phyloP scores from a whole-genome alignment of 2,113 vertebrate species.

The Neotragus moschatus region DNA sequence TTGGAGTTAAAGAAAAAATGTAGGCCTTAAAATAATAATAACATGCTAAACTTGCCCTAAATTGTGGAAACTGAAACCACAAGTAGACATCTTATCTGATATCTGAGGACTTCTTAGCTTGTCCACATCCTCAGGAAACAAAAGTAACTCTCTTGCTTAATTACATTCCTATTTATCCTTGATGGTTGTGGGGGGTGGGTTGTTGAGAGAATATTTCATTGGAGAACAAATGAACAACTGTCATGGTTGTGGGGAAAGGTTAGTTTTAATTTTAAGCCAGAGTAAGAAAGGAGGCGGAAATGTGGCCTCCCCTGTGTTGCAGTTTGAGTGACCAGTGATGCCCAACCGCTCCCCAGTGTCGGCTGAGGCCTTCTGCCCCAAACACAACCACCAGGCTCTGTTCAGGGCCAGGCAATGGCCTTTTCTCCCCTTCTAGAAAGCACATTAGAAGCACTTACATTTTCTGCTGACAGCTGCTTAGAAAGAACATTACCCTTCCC shows the following conservation, averaged over 20 bases:
- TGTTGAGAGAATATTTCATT: background rate
- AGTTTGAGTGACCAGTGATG: background rate
- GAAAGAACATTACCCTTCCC: constrained; percentile 8
- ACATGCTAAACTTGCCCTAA: background rate
- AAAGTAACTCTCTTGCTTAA: background rate
- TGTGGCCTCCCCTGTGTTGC: background rate
- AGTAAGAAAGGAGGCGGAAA: background rate
- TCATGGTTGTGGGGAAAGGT: background rate
- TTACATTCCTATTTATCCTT: background rate
- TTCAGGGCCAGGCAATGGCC: background rate
- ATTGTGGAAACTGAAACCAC: constrained; percentile 7
- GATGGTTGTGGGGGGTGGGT: background rate
- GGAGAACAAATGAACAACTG: background rate
- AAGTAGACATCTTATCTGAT: background rate
- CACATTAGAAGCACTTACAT: background rate
- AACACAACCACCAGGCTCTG: background rate
- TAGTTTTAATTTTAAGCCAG: background rate
- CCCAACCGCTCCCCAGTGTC: background rate
- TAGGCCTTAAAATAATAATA: background rate
- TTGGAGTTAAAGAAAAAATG: background rate
- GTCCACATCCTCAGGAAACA: constrained; percentile 59
- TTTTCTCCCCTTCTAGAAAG: background rate
- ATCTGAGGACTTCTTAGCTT: background rate
- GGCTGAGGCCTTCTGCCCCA: background rate
- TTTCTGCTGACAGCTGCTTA: background rate